Conservation (phyloP, 2,113 vertebrate species). For the Mus spicilegus region DNA sequence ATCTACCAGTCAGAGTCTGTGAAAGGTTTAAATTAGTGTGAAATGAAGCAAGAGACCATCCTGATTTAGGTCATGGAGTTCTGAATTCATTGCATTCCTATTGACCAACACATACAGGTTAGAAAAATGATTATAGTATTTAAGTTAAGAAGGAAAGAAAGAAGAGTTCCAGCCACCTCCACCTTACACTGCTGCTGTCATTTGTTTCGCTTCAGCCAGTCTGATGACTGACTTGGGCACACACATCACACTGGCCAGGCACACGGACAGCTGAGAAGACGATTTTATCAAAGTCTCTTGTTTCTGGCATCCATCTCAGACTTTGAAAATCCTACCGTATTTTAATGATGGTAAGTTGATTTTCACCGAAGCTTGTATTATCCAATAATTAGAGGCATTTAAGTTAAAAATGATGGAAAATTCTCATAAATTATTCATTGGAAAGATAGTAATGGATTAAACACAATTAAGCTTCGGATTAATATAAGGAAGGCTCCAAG, state of each 20-base stretch:
- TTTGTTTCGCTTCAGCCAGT: not conserved
- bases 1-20: not conserved
- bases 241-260: not conserved
- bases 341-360: slow-evolving; percentile 56
- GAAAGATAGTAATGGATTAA: slow-evolving; percentile 73
- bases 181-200: not conserved
- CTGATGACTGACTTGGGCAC: not conserved
- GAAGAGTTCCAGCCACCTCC: not conserved
- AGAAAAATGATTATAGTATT: not conserved
- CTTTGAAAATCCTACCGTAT: slow-evolving; percentile 51
- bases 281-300: slow-evolving; percentile 27
- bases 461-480: slow-evolving; percentile 68
- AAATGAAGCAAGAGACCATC: not conserved
- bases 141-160: not conserved
- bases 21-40: slow-evolving; percentile 18
- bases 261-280: slow-evolving; percentile 6
- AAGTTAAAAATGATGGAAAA: slow-evolving; percentile 68
- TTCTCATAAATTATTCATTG: slow-evolving; percentile 76
- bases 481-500: slow-evolving; percentile 50
- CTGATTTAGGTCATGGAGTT: slow-evolving; percentile 36
- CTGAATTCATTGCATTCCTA: slow-evolving; percentile 25
- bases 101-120: not conserved
- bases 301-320: slow-evolving; percentile 28
- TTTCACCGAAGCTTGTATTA: slow-evolving; percentile 65
- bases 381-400: slow-evolving; percentile 65